A percentile compares a stretch with the other conserved stretches of the same genome.
These are phyloP conservation scores for Epizoanthus stellaris DNA, from an alignment of 92 coral and sea anemone species.

Conservation along the genomic window DNA sequence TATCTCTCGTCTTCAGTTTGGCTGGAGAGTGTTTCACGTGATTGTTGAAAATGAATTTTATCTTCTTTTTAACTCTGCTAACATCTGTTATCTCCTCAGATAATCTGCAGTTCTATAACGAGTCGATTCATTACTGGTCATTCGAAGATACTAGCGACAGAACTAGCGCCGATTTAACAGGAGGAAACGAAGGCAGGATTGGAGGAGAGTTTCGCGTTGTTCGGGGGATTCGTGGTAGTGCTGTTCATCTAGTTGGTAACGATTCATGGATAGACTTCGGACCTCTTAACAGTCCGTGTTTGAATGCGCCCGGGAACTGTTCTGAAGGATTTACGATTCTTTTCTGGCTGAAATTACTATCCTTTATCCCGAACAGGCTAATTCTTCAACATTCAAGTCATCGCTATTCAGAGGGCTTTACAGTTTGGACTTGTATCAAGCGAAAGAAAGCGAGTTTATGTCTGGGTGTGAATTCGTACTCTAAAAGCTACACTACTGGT, in stretches of 20 bases:
- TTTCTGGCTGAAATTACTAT: conserved; percentile 83
- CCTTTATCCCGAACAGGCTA: conserved; percentile 65
- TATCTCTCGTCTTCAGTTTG: background rate
- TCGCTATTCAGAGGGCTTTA: conserved; percentile 80
- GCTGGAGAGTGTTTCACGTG: background rate
- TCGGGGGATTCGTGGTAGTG: conserved; percentile 84
- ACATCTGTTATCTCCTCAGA: conserved; percentile 63
- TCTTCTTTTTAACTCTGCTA: conserved; percentile 51
- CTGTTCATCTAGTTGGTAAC: conserved; percentile 63
- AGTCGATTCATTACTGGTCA: conserved; percentile 79
- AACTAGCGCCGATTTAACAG: conserved; percentile 60
- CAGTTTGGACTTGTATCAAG: conserved; percentile 74
- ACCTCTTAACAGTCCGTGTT: conserved; percentile 68
- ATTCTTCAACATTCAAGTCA: conserved; percentile 75
- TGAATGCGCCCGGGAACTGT: conserved; percentile 69
- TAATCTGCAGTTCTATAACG: conserved; percentile 70
- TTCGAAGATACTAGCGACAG: conserved; percentile 64
- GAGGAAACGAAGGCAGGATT: conserved; percentile 66
- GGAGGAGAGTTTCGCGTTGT: conserved; percentile 60
- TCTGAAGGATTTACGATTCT: conserved; percentile 73
- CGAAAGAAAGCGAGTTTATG: conserved; percentile 36
- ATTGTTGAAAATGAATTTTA: conserved; percentile 38
- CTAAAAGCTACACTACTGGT: conserved; percentile 29
- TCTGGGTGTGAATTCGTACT: conserved; percentile 65
- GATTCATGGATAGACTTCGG: conserved; percentile 77